Evolutionary conservation across 2,797 vertebrate genomes (phyloP).

Genomic region (Glossophaga mutica): DNA sequence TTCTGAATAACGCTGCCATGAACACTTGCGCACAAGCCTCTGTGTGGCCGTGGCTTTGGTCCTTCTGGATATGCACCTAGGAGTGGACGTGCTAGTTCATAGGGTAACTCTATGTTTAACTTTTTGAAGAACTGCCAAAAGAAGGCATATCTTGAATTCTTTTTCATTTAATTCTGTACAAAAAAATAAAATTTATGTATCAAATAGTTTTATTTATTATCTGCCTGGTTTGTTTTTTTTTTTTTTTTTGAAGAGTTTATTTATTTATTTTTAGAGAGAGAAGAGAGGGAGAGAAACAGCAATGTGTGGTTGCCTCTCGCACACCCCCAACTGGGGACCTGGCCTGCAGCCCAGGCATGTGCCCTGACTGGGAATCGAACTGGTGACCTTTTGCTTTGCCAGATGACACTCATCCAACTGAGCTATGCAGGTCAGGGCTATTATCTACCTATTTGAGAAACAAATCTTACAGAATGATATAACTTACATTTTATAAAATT

Average conservation of each 20-base stretch:
- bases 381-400: not conserved
- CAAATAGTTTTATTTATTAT: not conserved
- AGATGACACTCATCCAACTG: not conserved
- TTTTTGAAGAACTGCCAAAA: not conserved
- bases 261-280: not conserved
- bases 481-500: not conserved
- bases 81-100: not conserved
- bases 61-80: not conserved
- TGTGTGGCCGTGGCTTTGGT: rapidly evolving
- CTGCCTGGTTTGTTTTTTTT: no score
- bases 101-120: not conserved
- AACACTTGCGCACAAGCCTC: not conserved
- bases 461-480: not conserved
- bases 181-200: not conserved
- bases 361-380: not conserved
- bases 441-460: not conserved
- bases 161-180: not conserved
- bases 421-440: not conserved
- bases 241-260: not conserved
- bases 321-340: not conserved
- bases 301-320: not conserved
- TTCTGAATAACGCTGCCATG: not conserved
- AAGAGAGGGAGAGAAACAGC: no score
- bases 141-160: not conserved
- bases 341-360: not conserved